Base-by-base conservation (phyloP, 2,113 vertebrate genomes). In the Hypanus sabinus region DNA sequence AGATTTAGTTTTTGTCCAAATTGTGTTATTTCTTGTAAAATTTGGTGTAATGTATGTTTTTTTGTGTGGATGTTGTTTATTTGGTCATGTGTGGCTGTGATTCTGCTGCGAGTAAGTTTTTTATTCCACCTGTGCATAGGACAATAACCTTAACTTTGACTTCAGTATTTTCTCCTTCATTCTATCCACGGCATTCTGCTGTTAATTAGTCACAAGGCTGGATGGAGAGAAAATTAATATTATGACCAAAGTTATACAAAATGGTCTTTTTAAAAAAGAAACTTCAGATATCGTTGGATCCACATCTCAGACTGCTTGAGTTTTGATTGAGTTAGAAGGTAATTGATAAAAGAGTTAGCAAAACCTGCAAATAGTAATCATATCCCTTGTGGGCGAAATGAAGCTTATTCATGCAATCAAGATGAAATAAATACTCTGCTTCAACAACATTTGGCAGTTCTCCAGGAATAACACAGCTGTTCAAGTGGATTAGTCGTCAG, bases 381-480 rank as follows among this genome's bases (percentile, higher is more conserved):
- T 94, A 73, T 94, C 88, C 94, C 1, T 20, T 95, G 94, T 95
- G 94, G 94, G 79, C 94, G 94, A 94, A 94, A 83, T 94, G 95
- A 94, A 95, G 95, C 94, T 94, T 0, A 38, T 94, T 94, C 94
- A 85, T 88, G 55, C 87, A 94, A 94, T 85, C 94, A 11, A 3
- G 38, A 88, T 22, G 95, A 95, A 95, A 95, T 95, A 95, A 95
- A 95, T 95, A 93, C 95, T 94, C 94, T 55, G 94, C 96, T 95
- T 95, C 95, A 95, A 95, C 79, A 95, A 95, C 94, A 94, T 96
- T 90, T 98, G 97, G 97, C 97, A 57, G 0, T 30, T n/a, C 87
- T 96, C 97, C 97, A 97, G 97, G 95, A 96, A 97, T 96, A 97
- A 97, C 97, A 97, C 97, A 97, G 97, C 97, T 97, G 97, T 96